Evolutionary conservation across 2,797 vertebrate genomes (phyloP).

Genomic region (Coluber constrictor): DNA sequence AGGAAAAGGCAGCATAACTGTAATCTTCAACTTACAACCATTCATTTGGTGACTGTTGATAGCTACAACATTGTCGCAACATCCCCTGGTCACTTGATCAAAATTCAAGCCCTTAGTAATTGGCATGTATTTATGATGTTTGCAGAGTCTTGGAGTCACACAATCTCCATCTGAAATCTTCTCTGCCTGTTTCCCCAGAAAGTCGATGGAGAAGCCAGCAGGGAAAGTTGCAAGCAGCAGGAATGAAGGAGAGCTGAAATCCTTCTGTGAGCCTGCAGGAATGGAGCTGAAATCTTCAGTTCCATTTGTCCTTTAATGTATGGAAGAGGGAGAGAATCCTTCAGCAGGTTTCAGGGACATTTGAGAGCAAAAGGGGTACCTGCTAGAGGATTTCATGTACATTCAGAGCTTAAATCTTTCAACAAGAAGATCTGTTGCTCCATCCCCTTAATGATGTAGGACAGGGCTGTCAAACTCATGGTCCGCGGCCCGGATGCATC

Average conservation of each 20-base stretch:
- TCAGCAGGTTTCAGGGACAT: not conserved
- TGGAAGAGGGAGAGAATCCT: not conserved
- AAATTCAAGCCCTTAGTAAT: not conserved
- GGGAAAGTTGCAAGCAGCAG: too few relatives aligned
- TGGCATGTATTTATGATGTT: not conserved
- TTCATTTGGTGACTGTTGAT: not conserved
- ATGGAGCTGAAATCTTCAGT: too few relatives aligned
- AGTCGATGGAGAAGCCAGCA: not conserved
- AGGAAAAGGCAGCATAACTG: not conserved
- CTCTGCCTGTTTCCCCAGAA: not conserved
- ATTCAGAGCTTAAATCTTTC: not conserved
- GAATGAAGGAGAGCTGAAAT: too few relatives aligned
- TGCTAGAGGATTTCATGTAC: not conserved
- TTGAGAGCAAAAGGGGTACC: not conserved
- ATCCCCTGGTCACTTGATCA: not conserved
- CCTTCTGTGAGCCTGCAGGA: too few relatives aligned
- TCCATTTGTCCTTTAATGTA: not conserved
- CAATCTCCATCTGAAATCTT: not conserved
- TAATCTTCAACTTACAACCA: not conserved
- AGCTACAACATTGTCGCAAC: not conserved
- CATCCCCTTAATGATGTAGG: not conserved
- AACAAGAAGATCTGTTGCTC: not conserved
- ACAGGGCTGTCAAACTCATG: too few relatives aligned
- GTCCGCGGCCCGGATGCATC: accelerated
- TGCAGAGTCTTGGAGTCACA: not conserved